phyloP scores from a whole-genome alignment of 2,113 vertebrate genomes.

The Herpetotheres cachinnans region DNA sequence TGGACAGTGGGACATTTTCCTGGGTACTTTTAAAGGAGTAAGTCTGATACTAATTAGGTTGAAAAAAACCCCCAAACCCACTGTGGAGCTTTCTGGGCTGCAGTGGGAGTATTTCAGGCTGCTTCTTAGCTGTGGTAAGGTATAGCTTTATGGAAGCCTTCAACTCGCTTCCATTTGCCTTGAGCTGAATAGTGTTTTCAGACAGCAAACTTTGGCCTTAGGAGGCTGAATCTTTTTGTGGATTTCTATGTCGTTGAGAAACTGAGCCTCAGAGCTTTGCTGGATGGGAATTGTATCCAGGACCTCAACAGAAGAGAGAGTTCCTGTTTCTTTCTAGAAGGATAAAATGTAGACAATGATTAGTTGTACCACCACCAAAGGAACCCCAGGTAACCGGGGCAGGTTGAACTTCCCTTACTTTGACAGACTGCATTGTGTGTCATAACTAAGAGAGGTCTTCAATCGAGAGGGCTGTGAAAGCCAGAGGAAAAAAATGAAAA shows the following conservation, averaged over 20 bases:
- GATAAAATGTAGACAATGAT: background rate
- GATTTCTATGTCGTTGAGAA: background rate
- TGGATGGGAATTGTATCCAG: background rate
- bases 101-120: background rate
- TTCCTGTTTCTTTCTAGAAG: background rate
- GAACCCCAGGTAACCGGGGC: background rate
- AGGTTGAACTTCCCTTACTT: background rate
- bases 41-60: background rate
- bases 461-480: background rate
- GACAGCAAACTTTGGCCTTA: background rate
- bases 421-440: background rate
- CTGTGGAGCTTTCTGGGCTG: background rate
- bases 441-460: background rate
- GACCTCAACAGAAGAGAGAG: background rate
- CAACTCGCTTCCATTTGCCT: rapidly evolving
- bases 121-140: background rate
- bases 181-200: background rate
- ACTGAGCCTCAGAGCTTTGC: background rate
- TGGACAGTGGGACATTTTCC: background rate
- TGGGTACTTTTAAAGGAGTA: background rate
- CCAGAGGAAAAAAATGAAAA: background rate
- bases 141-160: background rate
- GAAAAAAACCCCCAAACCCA: background rate
- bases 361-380: background rate
- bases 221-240: background rate